Evolutionary conservation across 2,113 vertebrate species (phyloP), one percentile per base, ranked within the genome.

Genomic region (Limanda limanda): DNA sequence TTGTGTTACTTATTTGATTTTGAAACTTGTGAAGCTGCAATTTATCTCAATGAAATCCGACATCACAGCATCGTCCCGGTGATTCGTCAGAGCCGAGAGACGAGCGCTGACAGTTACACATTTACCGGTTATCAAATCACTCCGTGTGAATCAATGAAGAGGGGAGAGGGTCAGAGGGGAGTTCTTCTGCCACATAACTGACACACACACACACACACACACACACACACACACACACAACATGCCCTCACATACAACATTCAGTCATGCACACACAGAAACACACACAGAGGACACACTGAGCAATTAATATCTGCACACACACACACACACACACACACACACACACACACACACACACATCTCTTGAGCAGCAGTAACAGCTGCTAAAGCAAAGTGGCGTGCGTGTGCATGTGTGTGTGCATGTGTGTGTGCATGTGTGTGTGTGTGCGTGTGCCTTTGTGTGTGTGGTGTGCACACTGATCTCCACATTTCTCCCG

Each of bases 401-500:
- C 72, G 8, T 66, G 27, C 57, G 60, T 78, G 6, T 66, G 27
- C 27, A 1, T 31, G 27, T 6, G 27, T 31, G 27, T 31, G 27
- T 6, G 27, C 6, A 5, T 31, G 27, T 1, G 31, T 31, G 27
- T 4, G 27, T 31, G 31, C 0, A 27, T 27, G 25, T 3, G 25
- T 27, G 25, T 27, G 25, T 27, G 25, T 25, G 25, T 25, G 25
- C n/a, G 27, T 4, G 27, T 31, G 31, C 0, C 3, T 27, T 3
- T 3, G 25, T 27, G 25, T 27, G 25, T 27, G 25, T 25, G 25
- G 25, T 62, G 60, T 71, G 45, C 78, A 45, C 56, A 60, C 60
- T 35, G 10, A 71, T 58, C 62, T 78, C 79, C 61, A 58, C 82
- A 88, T 90, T 89, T 90, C 88, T 90, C 83, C 81, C 79, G 73